Evolutionary conservation across 2,888 invertebrate genomes (phyloP).

Genomic region (Agapetus fuscipes): DNA sequence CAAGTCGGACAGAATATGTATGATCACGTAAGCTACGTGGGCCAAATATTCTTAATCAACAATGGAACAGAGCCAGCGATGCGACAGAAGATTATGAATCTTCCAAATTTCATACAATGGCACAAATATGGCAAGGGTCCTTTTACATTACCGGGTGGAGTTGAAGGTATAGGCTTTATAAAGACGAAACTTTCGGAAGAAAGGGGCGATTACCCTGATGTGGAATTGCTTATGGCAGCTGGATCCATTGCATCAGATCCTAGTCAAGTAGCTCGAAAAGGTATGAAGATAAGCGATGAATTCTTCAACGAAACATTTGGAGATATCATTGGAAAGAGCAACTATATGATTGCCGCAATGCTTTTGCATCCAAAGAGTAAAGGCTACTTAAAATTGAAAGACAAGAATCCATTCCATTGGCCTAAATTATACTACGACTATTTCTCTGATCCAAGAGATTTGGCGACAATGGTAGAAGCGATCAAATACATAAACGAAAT

Average conservation of each 20-base stretch:
- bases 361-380: constrained; percentile 65
- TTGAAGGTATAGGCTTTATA: constrained; percentile 56
- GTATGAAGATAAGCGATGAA: constrained; percentile 33
- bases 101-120: neutral
- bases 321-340: too few species aligned
- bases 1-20: constrained; percentile 59
- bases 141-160: constrained; percentile 48
- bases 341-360: constrained; percentile 41
- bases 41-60: constrained; percentile 36
- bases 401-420: constrained; percentile 61
- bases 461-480: constrained; percentile 49
- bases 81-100: too few species aligned
- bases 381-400: constrained; percentile 58
- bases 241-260: constrained; percentile 51
- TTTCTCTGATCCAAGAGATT: constrained; percentile 53
- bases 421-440: constrained; percentile 78
- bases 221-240: constrained; percentile 54
- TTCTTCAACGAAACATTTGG: constrained; percentile 46
- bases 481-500: constrained; percentile 53
- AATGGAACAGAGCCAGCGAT: constrained; percentile 26
- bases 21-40: constrained; percentile 51
- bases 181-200: constrained; percentile 49
- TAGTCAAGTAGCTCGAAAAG: constrained; percentile 39
- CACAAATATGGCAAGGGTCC: constrained; percentile 31
- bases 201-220: constrained; percentile 52